phyloP scores from a whole-genome alignment of 2,888 invertebrate species.

The Aphidius colemani region DNA sequence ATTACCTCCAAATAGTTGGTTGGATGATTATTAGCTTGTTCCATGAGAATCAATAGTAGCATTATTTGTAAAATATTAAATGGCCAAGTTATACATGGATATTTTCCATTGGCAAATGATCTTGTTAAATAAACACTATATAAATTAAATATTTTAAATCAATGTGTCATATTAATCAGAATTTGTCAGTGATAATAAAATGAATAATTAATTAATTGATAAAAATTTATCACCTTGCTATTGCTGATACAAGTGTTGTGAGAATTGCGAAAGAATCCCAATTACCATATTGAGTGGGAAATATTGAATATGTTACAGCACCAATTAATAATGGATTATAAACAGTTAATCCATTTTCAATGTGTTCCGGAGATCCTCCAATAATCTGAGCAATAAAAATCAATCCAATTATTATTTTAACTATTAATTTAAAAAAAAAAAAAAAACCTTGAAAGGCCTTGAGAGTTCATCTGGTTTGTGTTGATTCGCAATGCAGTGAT shows the following conservation, averaged over 20 bases:
- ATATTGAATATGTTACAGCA: constrained; percentile 44
- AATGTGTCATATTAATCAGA: neutral
- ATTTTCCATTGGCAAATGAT: constrained; percentile 44
- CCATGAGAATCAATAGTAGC: constrained; percentile 46
- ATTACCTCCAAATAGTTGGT: no score
- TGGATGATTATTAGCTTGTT: no score
- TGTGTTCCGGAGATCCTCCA: constrained; percentile 42
- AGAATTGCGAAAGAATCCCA: constrained; percentile 47
- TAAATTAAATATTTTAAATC: constrained; percentile 8
- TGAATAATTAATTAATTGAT: neutral
- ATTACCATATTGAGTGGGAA: constrained; percentile 44
- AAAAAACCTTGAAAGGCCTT: neutral
- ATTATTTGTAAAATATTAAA: constrained; percentile 55
- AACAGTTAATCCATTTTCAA: constrained; percentile 52
- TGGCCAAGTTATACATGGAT: constrained; percentile 55
- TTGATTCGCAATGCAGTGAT: no score
- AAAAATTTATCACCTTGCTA: constrained; percentile 46
- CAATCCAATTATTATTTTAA: neutral
- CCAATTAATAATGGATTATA: constrained; percentile 54
- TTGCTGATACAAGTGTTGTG: constrained; percentile 42
- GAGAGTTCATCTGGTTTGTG: neutral
- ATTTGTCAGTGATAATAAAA: neutral
- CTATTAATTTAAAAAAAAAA: neutral
- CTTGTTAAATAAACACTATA: constrained; percentile 53
- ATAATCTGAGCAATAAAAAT: neutral